A percentile compares a stretch with the other conserved stretches of the same genome.
These are phyloP conservation scores for Dioctria linearis DNA, from an alignment of 2,888 invertebrate species.

Conservation along the genomic window DNA sequence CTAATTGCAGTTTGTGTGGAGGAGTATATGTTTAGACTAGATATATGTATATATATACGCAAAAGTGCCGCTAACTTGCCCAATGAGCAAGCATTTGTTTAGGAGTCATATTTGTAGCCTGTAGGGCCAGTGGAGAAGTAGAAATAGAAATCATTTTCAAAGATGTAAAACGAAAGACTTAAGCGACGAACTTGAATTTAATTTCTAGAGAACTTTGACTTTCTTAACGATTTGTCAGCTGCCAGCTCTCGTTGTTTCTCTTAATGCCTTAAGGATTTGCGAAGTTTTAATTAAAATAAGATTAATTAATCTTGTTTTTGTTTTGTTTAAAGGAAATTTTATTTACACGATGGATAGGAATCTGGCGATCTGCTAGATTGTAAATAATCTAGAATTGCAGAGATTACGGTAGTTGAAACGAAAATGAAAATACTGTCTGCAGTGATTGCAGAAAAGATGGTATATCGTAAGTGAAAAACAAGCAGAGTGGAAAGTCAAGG, in stretches of 20 bases:
- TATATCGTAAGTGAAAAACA: neutral
- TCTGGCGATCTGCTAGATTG: too few relatives aligned
- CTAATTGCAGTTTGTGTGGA: neutral
- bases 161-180: neutral
- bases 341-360: too few relatives aligned
- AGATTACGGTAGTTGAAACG: neutral
- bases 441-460: neutral
- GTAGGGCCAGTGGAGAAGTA: too few relatives aligned
- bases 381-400: too few relatives aligned
- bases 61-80: neutral
- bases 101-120: too few relatives aligned
- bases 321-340: too few relatives aligned
- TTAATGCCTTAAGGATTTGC: neutral
- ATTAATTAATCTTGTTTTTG: too few relatives aligned
- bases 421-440: neutral
- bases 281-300: too few relatives aligned
- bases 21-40: neutral
- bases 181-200: constrained; percentile 8
- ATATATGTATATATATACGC: too few relatives aligned
- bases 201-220: neutral
- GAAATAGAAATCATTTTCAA: too few relatives aligned
- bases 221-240: neutral
- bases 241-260: neutral
- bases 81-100: neutral
- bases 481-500: neutral